Base-by-base conservation (phyloP, 2,888 invertebrate genomes). In the Drosophila neutralis region DNA sequence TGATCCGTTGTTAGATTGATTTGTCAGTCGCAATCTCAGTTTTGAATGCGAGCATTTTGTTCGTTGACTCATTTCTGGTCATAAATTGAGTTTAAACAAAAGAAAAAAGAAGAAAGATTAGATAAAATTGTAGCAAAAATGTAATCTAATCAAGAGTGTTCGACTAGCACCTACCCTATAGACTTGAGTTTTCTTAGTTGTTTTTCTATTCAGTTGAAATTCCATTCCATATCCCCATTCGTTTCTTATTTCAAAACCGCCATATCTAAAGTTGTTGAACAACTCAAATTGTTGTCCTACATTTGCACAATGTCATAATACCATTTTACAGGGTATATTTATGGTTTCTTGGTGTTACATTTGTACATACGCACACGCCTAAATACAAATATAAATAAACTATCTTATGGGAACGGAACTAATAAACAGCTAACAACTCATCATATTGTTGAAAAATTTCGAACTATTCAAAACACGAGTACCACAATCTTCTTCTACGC, bases 401-500 rank as follows among this genome's bases (percentile, higher is more conserved):
- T 54, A 24, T 18, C 24, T 29, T 42, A 29, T 56, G 65, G 77
- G 53, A 36, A 52, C 31, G 77, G 81, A 78, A 78, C 40, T 61
- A 73, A 63, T 57, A 62, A 49, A 59, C 24, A 65, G 53, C 62
- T 77, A 77, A 78, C 45, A 45, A 68, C 35, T 60, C 33, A 56
- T 49, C 35, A 51, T 40, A 42, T 53, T 59, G 38, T 36, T 64
- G 15, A 15, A 29, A 56, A 42, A 57, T 58, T 36, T 45, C 27
- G 61, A 74, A 75, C 42, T 51, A 75, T 62, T 60, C 35, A 71
- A 77, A 57, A 67, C 60, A 49, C 40, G 59, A 77, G 57, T 54
- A 58, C 45, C 63, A 56, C 29, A 63, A 56, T 73, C 88, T 85
- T 85, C 75, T 85, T 85, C 90, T 88, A 89, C 88, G 90, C 75